These are phyloP conservation scores for Agonopterix subpropinquella DNA, from an alignment of 2,888 invertebrate species.

Conservation along the genomic window DNA sequence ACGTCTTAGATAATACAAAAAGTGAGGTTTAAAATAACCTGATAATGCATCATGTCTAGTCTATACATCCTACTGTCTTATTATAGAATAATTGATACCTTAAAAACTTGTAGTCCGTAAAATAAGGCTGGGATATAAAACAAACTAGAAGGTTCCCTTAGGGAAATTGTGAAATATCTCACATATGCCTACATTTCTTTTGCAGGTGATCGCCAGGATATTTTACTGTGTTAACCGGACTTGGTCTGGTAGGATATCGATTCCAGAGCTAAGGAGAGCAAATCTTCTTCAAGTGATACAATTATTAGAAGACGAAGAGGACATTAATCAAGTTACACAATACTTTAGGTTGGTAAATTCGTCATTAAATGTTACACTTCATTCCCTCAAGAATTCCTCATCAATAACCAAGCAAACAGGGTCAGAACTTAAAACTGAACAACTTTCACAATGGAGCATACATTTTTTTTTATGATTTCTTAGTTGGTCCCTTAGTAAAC, in stretches of 20 bases:
- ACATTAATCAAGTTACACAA: conserved; percentile 95
- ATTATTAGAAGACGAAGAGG: conserved; percentile 94
- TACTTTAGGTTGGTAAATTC: conserved; percentile 74
- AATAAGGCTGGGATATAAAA: background rate
- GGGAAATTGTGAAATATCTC: background rate
- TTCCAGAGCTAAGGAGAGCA: conserved; percentile 92
- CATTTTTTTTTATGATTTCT: no score
- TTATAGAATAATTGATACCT: no score
- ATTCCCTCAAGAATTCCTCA: background rate
- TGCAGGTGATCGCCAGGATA: conserved; percentile 95
- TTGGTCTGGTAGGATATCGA: conserved; percentile 95
- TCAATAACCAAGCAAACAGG: background rate
- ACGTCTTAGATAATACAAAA: no score
- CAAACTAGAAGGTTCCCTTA: background rate
- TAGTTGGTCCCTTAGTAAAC: no score
- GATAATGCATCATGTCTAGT: no score
- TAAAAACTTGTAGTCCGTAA: background rate
- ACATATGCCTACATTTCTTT: conserved; percentile 15
- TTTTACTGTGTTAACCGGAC: conserved; percentile 98
- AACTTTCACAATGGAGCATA: no score
- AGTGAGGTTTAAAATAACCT: no score
- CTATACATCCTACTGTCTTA: no score
- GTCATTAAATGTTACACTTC: conserved; percentile 1
- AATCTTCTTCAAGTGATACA: conserved; percentile 90
- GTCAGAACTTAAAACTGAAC: no score